These are phyloP conservation scores for Natrix natrix DNA, from an alignment of 2,797 vertebrate genomes.

Conservation along the genomic window DNA sequence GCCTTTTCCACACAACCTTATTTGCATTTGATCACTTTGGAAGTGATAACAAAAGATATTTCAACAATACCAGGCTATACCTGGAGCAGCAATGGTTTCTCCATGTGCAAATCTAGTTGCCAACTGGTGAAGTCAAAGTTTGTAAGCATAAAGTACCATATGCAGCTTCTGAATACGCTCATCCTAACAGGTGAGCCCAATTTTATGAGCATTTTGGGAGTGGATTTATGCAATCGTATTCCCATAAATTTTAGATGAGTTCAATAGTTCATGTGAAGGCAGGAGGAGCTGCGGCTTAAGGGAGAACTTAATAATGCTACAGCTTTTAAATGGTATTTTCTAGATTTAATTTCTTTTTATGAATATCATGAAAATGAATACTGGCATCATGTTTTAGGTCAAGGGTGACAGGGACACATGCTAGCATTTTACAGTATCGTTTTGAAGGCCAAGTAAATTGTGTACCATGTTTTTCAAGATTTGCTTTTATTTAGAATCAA, in stretches of 20 bases:
- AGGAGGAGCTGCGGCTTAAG: conserved; percentile 4
- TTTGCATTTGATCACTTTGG: conserved; percentile 37
- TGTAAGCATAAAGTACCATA: rapidly evolving
- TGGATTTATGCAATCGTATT: conserved; percentile 24
- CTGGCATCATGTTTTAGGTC: not conserved
- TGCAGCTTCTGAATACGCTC: conserved; percentile 25
- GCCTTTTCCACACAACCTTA: conserved; percentile 37
- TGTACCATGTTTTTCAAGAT: not conserved
- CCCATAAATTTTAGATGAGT: not conserved
- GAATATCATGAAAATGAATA: not conserved
- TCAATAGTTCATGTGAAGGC: conserved; percentile 13
- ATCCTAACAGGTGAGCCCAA: not conserved
- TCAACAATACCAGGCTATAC: conserved; percentile 17
- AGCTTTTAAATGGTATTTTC: not conserved
- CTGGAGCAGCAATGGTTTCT: conserved; percentile 40
- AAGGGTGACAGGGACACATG: not conserved
- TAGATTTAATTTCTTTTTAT: not conserved
- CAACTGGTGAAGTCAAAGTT: conserved; percentile 48
- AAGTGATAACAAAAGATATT: conserved; percentile 36
- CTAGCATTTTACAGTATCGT: not conserved
- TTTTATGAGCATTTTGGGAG: conserved; percentile 30
- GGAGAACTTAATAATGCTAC: conserved; percentile 9
- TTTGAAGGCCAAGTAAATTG: not conserved
- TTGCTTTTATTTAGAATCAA: not conserved
- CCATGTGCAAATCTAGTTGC: conserved; percentile 54